Base-by-base conservation (phyloP, 1,140 invertebrate species). In the Hyphantria cunea region DNA sequence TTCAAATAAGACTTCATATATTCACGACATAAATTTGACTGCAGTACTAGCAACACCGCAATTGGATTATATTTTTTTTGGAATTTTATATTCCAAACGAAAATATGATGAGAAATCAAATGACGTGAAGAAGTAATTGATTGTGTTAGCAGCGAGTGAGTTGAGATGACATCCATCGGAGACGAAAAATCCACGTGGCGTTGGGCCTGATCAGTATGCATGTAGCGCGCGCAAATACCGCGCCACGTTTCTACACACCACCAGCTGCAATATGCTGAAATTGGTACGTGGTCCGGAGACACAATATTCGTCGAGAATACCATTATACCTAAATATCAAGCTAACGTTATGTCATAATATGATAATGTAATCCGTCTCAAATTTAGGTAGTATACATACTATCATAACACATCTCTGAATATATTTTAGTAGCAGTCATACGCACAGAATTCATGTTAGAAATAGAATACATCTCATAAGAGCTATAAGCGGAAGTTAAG, bases 401-500 rank as follows among this genome's bases (percentile, higher is more conserved):
- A 39, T 7, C 37, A 9, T 34, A 56, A 41, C 53, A 58, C 52
- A 45, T 52, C 54, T 25, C 13, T 39, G 49, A 39, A 81, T 68
- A 85, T 39, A 39, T 39, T n/a, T 10, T 39, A 39, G 37, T 7
- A 39, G n/a, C 3, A 39, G 37, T 39, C 5, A 25, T 3, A 66
- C 64, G 64, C 37, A 64, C 63, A 52, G 55, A 70, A n/a, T n/a
- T n/a, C n/a, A n/a, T n/a, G n/a, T n/a, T n/a, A n/a, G n/a, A n/a
- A n/a, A 80, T 72, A 68, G 63, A 74, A 83, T 78, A 1, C 5
- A 25, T 25, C 5, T 79, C 66, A n/a, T 54, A 73, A 68, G 72
- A 71, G 73, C 74, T 81, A 81, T 25, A 84, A 84, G 74, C 81
- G n/a, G 80, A 81, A 73, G 69, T 83, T 82, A 80, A 78, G 80